phyloP scores from a whole-genome alignment of 1,140 invertebrate species.

The Yoshiicerus persimilis region DNA sequence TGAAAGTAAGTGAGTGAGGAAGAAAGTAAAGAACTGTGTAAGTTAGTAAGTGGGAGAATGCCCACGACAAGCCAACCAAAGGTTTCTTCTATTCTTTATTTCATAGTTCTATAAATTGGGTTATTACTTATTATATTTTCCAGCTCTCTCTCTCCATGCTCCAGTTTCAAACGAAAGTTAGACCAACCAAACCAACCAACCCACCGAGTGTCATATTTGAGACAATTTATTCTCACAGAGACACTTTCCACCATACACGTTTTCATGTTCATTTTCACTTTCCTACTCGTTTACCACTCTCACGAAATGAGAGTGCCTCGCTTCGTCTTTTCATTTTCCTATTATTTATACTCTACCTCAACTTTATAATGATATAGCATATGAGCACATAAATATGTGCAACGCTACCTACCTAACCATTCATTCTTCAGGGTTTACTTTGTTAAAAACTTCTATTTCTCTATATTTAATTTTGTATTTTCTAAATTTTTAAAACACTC shows the following conservation, averaged over 20 bases:
- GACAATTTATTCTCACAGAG: neutral
- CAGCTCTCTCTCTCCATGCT: neutral
- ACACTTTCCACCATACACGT: neutral
- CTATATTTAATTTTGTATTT: neutral
- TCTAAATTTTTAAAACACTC: neutral
- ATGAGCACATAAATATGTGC: neutral
- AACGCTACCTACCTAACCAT: neutral
- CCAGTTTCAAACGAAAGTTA: neutral
- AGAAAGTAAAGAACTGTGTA: conserved; percentile 17
- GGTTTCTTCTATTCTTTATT: neutral
- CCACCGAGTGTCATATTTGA: neutral
- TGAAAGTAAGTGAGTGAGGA: neutral
- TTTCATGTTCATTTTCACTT: neutral
- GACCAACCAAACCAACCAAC: neutral
- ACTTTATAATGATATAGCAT: neutral
- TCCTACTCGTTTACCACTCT: neutral
- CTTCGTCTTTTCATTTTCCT: neutral
- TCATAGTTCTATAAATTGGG: conserved; percentile 19
- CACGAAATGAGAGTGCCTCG: neutral
- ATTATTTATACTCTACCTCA: neutral
- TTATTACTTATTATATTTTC: neutral
- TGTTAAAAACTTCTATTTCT: neutral
- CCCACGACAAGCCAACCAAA: neutral
- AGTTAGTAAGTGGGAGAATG: neutral
- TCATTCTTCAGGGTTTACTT: neutral